A percentile compares a stretch with the other conserved stretches of the same genome.
Evolutionary conservation across 1,140 invertebrate species (phyloP).

Genomic region (Penaeus chinensis): DNA sequence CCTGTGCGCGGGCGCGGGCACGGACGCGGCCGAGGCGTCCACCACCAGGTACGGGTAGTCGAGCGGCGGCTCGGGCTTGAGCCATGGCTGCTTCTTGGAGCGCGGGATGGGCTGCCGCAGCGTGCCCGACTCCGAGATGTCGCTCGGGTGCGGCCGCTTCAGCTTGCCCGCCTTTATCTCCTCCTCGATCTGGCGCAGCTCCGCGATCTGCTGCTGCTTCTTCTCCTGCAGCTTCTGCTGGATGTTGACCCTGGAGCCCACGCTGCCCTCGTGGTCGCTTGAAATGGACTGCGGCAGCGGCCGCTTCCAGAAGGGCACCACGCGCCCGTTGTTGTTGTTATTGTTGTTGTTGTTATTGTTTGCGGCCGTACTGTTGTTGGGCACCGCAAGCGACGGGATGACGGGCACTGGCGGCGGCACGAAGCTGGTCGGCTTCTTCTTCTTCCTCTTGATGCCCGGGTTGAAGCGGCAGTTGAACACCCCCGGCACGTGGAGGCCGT

Average conservation of each 20-base stretch:
- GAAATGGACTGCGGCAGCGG: slow-evolving; percentile 77
- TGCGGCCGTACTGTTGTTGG: slow-evolving; percentile 48
- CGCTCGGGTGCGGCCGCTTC: slow-evolving; percentile 71
- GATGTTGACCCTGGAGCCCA: slow-evolving; percentile 83
- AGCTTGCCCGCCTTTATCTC: slow-evolving; percentile 84
- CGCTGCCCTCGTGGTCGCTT: slow-evolving; percentile 79
- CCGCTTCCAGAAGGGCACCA: slow-evolving; percentile 84
- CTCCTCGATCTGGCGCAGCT: slow-evolving; percentile 79
- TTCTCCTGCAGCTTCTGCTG: slow-evolving; percentile 89
- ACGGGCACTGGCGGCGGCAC: slow-evolving; percentile 78
- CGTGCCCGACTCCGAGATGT: slow-evolving; percentile 68
- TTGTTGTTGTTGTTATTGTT: slow-evolving; percentile 35
- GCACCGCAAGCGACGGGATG: slow-evolving; percentile 57
- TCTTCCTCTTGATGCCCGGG: slow-evolving; percentile 82
- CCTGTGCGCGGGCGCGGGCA: slow-evolving; percentile 60
- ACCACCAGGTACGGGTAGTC: slow-evolving; percentile 54
- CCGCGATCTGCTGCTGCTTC: slow-evolving; percentile 86
- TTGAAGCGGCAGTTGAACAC: slow-evolving; percentile 92
- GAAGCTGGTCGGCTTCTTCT: slow-evolving; percentile 89
- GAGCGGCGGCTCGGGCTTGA: slow-evolving; percentile 70
- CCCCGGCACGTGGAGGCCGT: slow-evolving; percentile 75
- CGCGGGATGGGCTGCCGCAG: slow-evolving; percentile 68
- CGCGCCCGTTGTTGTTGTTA: slow-evolving; percentile 50
- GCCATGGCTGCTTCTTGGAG: slow-evolving; percentile 72
- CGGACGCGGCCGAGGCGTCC: slow-evolving; percentile 49